Evolutionary conservation across 1,140 invertebrate species (phyloP), one percentile per base, ranked within the genome.

Genomic region (Heliothis virescens): DNA sequence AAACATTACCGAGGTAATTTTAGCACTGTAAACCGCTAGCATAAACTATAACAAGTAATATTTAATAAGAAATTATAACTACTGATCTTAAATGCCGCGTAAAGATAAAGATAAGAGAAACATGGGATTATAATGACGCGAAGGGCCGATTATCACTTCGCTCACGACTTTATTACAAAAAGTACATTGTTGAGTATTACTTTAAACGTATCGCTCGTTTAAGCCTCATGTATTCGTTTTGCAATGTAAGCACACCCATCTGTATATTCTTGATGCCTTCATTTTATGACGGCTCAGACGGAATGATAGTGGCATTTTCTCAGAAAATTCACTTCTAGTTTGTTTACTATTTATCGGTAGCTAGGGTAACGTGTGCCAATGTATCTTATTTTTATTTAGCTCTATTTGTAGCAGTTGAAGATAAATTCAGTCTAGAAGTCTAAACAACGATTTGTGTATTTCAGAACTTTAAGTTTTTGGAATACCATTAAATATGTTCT

Each of bases 61-160:
- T 67, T 67, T 48, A 67, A 67, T 67, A 67, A 67, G 41, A 67
- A 67, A 67, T 67, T 67, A 67, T 48, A 67, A 67, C 48, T 67
- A 67, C 63, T 48, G 63, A 67, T 67, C 63, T 67, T 41, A 67
- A 67, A 48, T 67, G 63, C 63, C 63, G 63, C 63, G 41, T 48
- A 48, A 48, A 67, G 63, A 67, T 48, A 48, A 48, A 67, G 63
- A 67, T 67, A 67, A 67, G 63, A 48, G 48, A 21, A 48, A 67
- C 63, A 67, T 48, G 63, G 41, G 63, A 67, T 67, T 67, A 67
- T 67, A 67, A 67, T 67, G 63, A 67, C 16, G 41, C 41, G 16
- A 67, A 67, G 50, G 63, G 63, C 63, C 63, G 63, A 67, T 67
- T 67, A 67, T 67, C 63, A 67, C 63, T 67, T 67, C 16, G 16